These are phyloP conservation scores for Hyposoter didymator DNA, from an alignment of 2,888 invertebrate species.

Conservation along the genomic window DNA sequence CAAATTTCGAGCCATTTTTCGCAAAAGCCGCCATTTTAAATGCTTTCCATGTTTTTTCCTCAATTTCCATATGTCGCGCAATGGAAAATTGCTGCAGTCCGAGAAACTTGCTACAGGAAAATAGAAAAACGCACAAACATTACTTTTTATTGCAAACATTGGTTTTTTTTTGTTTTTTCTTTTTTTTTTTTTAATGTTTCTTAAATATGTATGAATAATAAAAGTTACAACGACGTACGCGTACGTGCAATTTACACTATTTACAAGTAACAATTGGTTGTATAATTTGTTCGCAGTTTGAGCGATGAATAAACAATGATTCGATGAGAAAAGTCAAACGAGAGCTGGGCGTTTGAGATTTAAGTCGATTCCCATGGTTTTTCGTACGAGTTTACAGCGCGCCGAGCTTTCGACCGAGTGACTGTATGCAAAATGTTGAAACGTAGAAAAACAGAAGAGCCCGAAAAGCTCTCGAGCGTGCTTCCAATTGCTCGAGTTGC, in stretches of 20 bases:
- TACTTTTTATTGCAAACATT: slow-evolving; percentile 63
- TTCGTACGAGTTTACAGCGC: background rate
- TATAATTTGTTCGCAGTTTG: slow-evolving; percentile 28
- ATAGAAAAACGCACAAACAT: slow-evolving; percentile 1
- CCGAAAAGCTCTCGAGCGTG: background rate
- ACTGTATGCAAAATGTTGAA: background rate
- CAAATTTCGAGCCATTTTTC: no score
- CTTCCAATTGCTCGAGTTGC: background rate
- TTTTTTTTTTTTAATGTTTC: slow-evolving; percentile 17
- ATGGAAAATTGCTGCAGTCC: background rate
- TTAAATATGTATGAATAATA: slow-evolving; percentile 62
- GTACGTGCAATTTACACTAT: slow-evolving; percentile 78
- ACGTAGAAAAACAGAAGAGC: background rate
- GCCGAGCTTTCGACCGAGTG: background rate
- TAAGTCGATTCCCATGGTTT: background rate
- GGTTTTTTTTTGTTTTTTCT: no score
- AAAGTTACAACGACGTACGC: slow-evolving; percentile 75
- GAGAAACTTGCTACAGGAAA: background rate
- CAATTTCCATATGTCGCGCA: background rate
- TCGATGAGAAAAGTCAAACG: background rate
- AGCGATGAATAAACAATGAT: slow-evolving; percentile 34
- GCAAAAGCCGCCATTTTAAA: no score
- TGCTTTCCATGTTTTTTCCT: no score
- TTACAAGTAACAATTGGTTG: slow-evolving; percentile 73
- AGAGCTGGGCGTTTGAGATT: background rate